phyloP scores from a whole-genome alignment of 1,140 invertebrate species.

The Eumeta japonica region DNA sequence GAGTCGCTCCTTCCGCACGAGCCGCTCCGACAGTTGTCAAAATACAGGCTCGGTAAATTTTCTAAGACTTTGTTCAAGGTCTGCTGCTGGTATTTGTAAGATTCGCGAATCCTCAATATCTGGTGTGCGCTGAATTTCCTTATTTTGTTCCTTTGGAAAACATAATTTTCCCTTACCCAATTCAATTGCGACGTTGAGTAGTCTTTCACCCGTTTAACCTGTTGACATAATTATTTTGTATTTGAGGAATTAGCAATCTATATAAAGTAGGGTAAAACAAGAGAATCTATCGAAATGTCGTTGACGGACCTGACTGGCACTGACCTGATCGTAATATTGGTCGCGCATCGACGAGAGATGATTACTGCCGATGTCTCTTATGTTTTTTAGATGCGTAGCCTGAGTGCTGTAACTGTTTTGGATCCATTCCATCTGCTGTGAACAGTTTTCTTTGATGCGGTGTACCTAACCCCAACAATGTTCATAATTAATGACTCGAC shows the following conservation, averaged over 20 bases:
- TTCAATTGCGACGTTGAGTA: conserved; percentile 88
- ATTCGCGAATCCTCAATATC: conserved; percentile 81
- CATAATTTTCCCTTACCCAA: conserved; percentile 91
- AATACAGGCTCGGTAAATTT: conserved; percentile 87
- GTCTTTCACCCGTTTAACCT: conserved; percentile 83
- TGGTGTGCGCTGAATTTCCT: conserved; percentile 92
- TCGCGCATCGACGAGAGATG: conserved; percentile 82
- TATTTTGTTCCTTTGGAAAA: conserved; percentile 91
- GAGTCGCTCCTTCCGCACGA: conserved; percentile 81
- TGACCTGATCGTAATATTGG: conserved; percentile 89
- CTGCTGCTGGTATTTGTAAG: conserved; percentile 93
- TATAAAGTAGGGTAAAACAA: not conserved
- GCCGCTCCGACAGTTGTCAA: conserved; percentile 88
- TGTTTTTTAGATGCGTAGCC: conserved; percentile 82
- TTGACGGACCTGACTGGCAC: conserved; percentile 5
- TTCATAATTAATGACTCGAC: too few species aligned
- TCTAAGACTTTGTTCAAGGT: conserved; percentile 92
- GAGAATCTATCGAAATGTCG: not conserved
- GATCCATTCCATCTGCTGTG: conserved; percentile 90
- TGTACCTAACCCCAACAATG: conserved; percentile 64
- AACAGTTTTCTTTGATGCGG: conserved; percentile 88
- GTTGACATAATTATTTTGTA: too few species aligned
- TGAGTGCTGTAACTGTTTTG: conserved; percentile 87
- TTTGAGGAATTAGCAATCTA: conserved; percentile 11
- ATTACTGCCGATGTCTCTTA: conserved; percentile 85